Base-by-base conservation (phyloP, 2,888 invertebrate genomes). In the Noctua janthe region DNA sequence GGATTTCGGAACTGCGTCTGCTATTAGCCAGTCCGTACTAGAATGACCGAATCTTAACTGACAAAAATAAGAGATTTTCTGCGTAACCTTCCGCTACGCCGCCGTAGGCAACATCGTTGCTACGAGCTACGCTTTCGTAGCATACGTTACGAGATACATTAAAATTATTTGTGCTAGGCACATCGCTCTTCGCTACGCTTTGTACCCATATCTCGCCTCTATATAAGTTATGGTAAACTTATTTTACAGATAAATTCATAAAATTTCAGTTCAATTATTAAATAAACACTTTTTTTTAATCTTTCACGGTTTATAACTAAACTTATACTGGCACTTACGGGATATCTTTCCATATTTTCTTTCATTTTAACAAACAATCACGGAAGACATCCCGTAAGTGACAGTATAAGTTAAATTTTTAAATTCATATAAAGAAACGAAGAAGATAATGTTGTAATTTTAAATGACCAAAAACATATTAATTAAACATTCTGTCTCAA, bases 111-210 rank as follows among this genome's bases (percentile, higher is more conserved):
- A 10, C 4, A 20, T 11, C 15, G 17, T 13, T 39, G 35, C 71
- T 43, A 62, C 29, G 20, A 15, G 10, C 62, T 54, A 64, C 51
- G 43, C 51, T 67, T 66, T 56, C 51, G 71, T 79, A 79, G 62
- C 62, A 62, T 39, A 69, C 11, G 17, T 51, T 74, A 20, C 3
- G 13, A 15, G n/a, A 17, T 4, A 15, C 23, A 3, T 23, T 7
- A 3, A 10, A 47, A 29, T 47, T 23, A 35, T 73, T 74, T 2
- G 0, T 49, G n/a, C 13, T 23, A 35, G 11, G 0, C 35, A 17
- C 17, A 29, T 15, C 2, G 7, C 62, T 62, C 15, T 2, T 6
- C 1, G 7, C 23, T n/a, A n/a, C 29, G 29, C 7, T 62, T 6
- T 56, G 23, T 10, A 56, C 0, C 10, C 5, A 23, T 54, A 20